phyloP scores from a whole-genome alignment of 1,140 invertebrate genomes.

The Drosophila arawakana region DNA sequence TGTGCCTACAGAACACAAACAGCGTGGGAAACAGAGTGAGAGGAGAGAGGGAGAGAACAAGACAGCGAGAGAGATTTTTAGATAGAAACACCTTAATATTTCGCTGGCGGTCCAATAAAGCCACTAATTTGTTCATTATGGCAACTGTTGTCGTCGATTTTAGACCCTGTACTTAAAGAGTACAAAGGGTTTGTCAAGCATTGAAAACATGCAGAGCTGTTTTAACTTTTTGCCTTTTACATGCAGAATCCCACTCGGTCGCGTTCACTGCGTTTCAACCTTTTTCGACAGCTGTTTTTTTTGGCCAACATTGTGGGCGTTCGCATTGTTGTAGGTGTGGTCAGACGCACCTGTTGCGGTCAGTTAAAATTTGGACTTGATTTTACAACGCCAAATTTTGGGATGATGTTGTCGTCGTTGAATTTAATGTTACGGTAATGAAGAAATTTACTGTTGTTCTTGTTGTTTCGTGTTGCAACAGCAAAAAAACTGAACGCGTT shows the following conservation, averaged over 20 bases:
- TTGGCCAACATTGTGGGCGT: neutral
- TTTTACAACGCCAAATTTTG: conserved; percentile 33
- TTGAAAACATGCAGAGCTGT: too few relatives aligned
- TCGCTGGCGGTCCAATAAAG: conserved; percentile 28
- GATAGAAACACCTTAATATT: conserved; percentile 17
- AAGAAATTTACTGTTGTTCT: conserved; percentile 30
- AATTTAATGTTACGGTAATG: conserved; percentile 32
- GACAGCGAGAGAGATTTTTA: neutral
- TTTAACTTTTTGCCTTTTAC: too few relatives aligned
- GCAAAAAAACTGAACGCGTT: neutral
- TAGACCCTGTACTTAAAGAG: too few relatives aligned
- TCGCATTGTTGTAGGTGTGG: conserved; percentile 15
- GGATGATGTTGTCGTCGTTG: neutral
- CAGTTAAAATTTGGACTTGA: conserved; percentile 66
- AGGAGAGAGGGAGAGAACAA: neutral
- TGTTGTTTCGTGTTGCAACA: conserved; percentile 6
- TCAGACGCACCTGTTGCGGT: conserved; percentile 67
- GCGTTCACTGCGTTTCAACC: neutral
- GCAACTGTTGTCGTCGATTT: conserved; percentile 16
- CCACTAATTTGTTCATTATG: conserved; percentile 75
- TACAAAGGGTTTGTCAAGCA: too few relatives aligned
- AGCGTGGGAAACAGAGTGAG: neutral
- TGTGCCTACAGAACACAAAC: conserved; percentile 23
- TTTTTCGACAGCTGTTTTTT: neutral
- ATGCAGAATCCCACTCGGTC: too few relatives aligned